Evolutionary conservation across 2,888 invertebrate genomes (phyloP).

Genomic region (Stenoptilia bipunctidactyla): DNA sequence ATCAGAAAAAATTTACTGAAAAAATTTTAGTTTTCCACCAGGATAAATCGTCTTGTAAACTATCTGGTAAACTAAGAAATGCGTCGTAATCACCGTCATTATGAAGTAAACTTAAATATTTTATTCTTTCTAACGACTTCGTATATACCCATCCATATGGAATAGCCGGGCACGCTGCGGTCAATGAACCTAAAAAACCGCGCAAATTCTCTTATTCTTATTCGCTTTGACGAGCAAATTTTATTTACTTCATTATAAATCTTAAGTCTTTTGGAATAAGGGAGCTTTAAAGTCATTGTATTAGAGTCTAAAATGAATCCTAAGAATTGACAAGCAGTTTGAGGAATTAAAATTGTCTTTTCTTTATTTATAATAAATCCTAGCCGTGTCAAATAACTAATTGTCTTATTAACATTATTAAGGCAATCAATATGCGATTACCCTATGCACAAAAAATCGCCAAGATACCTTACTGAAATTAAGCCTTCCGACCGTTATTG

Average conservation of each 20-base stretch:
- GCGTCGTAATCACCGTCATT: no score
- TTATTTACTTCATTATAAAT: not conserved
- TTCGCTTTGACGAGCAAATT: not conserved
- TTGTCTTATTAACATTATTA: no score
- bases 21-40: no score
- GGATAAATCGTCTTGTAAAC: no score
- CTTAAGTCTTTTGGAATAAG: not conserved
- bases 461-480: no score
- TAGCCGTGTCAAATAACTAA: no score
- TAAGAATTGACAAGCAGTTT: constrained; percentile 8
- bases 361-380: no score
- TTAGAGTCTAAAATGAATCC: constrained; percentile 6
- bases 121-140: constrained; percentile 4
- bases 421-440: no score
- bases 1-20: not conserved
- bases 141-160: constrained; percentile 5
- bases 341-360: no score
- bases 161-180: constrained; percentile 4
- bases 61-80: no score
- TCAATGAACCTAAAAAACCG: constrained; percentile 1
- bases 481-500: no score
- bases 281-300: constrained; percentile 1
- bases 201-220: constrained; percentile 4
- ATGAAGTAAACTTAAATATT: constrained; percentile 5
- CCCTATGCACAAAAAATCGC: no score